phyloP scores from a whole-genome alignment of 2,113 vertebrate genomes.

The Epinephelus fuscoguttatus region DNA sequence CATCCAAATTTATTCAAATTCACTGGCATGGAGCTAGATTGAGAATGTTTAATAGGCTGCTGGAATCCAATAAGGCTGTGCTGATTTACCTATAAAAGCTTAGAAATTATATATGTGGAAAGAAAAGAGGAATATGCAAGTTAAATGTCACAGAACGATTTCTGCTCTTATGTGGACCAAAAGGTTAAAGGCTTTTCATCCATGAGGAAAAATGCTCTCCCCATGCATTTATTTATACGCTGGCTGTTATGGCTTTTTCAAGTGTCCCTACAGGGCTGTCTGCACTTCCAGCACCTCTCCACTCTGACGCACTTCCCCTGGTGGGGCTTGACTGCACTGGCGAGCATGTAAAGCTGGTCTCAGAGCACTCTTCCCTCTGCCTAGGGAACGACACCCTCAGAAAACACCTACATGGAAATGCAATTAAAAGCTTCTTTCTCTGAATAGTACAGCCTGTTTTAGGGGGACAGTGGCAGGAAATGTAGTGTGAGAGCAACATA shows the following conservation, averaged over 20 bases:
- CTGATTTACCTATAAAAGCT: constrained; percentile 57
- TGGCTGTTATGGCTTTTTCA: constrained; percentile 81
- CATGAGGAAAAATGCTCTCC: constrained; percentile 78
- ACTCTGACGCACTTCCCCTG: constrained; percentile 73
- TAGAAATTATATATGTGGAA: constrained; percentile 52
- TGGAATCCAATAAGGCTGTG: constrained; percentile 41
- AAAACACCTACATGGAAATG: constrained; percentile 85
- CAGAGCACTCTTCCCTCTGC: constrained; percentile 80
- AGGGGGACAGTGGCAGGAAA: constrained; percentile 67
- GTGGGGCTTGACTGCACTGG: constrained; percentile 70
- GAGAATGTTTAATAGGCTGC: constrained; percentile 39
- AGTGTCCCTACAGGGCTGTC: constrained; percentile 79
- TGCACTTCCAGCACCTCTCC: constrained; percentile 76
- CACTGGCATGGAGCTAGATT: constrained; percentile 27
- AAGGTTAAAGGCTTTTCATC: constrained; percentile 82
- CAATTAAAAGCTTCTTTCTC: constrained; percentile 84
- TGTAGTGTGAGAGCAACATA: constrained; percentile 64
- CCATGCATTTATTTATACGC: constrained; percentile 87
- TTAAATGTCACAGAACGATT: constrained; percentile 75
- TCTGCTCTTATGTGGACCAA: constrained; percentile 71
- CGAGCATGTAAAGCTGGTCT: constrained; percentile 75
- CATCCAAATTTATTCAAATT: constrained; percentile 54
- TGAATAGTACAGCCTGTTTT: constrained; percentile 73
- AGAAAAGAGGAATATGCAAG: constrained; percentile 66
- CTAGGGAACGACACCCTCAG: constrained; percentile 78